phyloP scores from a whole-genome alignment of 2,888 invertebrate genomes.

The Hofmannophila pseudospretella region DNA sequence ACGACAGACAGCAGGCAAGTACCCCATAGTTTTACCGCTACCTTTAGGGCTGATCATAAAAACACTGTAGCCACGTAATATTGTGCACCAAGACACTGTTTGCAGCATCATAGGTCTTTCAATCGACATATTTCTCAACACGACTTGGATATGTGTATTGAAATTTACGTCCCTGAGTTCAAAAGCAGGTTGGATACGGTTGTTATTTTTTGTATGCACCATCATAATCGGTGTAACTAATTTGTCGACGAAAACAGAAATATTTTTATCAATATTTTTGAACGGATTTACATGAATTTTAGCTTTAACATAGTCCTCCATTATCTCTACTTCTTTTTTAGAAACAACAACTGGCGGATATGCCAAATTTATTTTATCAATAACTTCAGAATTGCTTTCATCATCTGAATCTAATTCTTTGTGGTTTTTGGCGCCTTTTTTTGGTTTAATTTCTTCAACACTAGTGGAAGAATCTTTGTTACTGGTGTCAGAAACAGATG shows the following conservation, averaged over 20 bases:
- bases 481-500: slow-evolving; percentile 18
- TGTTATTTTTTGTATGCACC: slow-evolving; percentile 59
- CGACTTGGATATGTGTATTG: slow-evolving; percentile 39
- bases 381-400: slow-evolving; percentile 29
- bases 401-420: slow-evolving; percentile 26
- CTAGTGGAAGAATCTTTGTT: slow-evolving; percentile 25
- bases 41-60: slow-evolving; percentile 78
- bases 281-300: slow-evolving; percentile 53
- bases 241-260: slow-evolving; percentile 64
- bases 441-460: slow-evolving; percentile 14
- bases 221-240: slow-evolving; percentile 54
- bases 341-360: slow-evolving; percentile 12
- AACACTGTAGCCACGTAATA: slow-evolving; percentile 80
- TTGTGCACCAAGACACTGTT: slow-evolving; percentile 83
- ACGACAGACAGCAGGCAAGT: slow-evolving; percentile 82
- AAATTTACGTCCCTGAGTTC: slow-evolving; percentile 51
- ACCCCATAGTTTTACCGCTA: slow-evolving; percentile 85
- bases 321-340: slow-evolving; percentile 2
- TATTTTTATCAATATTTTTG: slow-evolving; percentile 47
- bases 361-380: slow-evolving; percentile 28
- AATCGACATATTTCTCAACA: slow-evolving; percentile 46
- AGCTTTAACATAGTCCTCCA: not conserved
- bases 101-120: slow-evolving; percentile 77
- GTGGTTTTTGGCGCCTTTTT: slow-evolving; percentile 4
- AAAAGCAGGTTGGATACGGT: slow-evolving; percentile 40